Base-by-base conservation (phyloP, 1,140 invertebrate genomes). In the Pogonus chalceus region DNA sequence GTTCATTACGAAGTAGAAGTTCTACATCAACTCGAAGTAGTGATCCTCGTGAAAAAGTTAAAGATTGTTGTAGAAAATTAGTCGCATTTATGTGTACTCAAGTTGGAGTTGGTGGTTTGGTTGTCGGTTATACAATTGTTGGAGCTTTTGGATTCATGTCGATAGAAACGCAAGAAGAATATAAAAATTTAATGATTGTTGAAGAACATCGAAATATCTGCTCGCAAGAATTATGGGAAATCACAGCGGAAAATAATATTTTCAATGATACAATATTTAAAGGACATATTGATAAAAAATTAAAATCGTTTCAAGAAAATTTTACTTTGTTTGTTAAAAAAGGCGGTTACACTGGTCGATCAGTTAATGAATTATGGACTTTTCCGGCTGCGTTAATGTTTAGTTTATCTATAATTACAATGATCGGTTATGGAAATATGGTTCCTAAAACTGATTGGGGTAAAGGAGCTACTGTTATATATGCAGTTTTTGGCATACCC, bases 381-480 rank as follows among this genome's bases (percentile, higher is more conserved):
- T 91, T 90, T 58, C 86, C 90, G 0, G 86, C 87, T 0, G 86
- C 89, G 0, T 67, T 92, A 2, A 92, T 92, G 88, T 93, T 85
- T 64, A 90, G 84, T 22, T 67, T 92, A 0, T 90, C 88, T 16
- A 82, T 92, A 1, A 91, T 92, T 63, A 92, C 90, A 2, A 92
- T 92, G 89, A 91, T 92, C 58, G 94, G 94, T 1, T 97, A 96
- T 69, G 95, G 95, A 0, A 94, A 96, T 71, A 83, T 96, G 64
- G 86, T 94, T 2, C 93, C 94, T 0, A 84, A 85, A 63, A 97
- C 93, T 0, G 74, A 83, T 0, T 88, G 87, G 84, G 95, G 95
- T 1, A 95, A 96, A 71, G 82, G 88, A 20, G 80, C 86, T 12
- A 96, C 93, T 0, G 91, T 98, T 24, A 79, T 93, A 14, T 98